phyloP scores from a whole-genome alignment of 2,797 vertebrate species.

The Hydrolagus colliei region DNA sequence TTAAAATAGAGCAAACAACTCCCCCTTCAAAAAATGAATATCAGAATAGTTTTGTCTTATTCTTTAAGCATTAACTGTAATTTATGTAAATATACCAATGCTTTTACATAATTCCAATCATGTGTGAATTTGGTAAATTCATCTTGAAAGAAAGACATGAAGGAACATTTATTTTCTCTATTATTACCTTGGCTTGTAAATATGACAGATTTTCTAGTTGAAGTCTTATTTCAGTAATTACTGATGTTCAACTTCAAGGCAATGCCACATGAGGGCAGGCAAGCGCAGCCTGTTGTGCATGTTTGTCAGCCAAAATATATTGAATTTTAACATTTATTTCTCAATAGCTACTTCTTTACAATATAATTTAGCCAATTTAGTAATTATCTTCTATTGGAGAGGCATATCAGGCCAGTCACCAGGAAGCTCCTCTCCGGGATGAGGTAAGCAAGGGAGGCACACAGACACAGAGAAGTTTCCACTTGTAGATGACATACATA shows the following conservation, averaged over 20 bases:
- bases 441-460: too few relatives aligned
- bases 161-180: background rate
- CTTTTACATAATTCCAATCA: background rate
- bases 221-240: background rate
- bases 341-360: background rate
- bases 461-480: too few relatives aligned
- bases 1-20: too few relatives aligned
- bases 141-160: background rate
- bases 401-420: too few relatives aligned
- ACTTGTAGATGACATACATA: too few relatives aligned
- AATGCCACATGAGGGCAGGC: background rate
- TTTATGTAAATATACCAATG: background rate
- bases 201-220: too few relatives aligned
- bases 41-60: too few relatives aligned
- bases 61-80: too few relatives aligned
- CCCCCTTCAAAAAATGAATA: too few relatives aligned
- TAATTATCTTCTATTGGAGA: background rate
- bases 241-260: background rate
- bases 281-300: background rate
- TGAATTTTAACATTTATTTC: too few relatives aligned
- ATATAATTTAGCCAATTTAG: background rate
- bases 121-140: background rate
- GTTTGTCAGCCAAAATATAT: background rate
- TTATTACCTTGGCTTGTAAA: background rate
- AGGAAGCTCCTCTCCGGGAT: too few relatives aligned